Evolutionary conservation across 2,888 invertebrate genomes (phyloP).

Genomic region (Zonitis immaculata): DNA sequence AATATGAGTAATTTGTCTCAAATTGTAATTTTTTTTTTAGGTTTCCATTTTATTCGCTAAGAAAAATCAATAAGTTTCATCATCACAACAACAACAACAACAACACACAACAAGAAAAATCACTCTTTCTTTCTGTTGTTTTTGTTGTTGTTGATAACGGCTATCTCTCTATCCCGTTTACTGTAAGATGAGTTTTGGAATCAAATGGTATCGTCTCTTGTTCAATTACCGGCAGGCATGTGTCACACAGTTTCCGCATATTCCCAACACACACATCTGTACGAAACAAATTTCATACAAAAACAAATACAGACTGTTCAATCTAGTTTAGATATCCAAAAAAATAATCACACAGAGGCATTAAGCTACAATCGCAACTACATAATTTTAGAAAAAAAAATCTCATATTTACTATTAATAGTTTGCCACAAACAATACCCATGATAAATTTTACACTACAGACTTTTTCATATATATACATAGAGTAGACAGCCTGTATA

Average conservation of each 20-base stretch:
- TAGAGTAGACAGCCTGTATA: too few relatives aligned
- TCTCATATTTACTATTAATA: too few relatives aligned
- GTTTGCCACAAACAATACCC: too few relatives aligned
- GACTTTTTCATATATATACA: too few relatives aligned
- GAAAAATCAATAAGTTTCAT: background rate
- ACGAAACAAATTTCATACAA: conserved; percentile 15
- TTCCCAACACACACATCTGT: conserved; percentile 22
- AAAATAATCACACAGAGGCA: too few relatives aligned
- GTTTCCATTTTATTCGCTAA: conserved; percentile 9
- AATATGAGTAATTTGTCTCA: conserved; percentile 26
- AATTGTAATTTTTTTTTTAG: conserved; percentile 15
- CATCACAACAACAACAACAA: too few relatives aligned
- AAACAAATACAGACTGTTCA: conserved; percentile 13
- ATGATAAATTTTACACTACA: too few relatives aligned
- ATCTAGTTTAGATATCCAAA: conserved; percentile 5
- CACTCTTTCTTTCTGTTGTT: conserved; percentile 10
- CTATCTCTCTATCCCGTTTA: conserved; percentile 18
- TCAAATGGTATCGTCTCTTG: conserved; percentile 31
- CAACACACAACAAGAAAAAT: conserved; percentile 18
- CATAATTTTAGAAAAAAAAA: too few relatives aligned
- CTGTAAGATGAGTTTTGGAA: conserved; percentile 25
- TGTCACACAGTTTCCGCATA: conserved; percentile 23
- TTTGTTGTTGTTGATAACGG: too few relatives aligned
- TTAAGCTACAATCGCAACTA: too few relatives aligned
- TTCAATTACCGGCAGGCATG: conserved; percentile 33